A percentile compares a stretch with the other conserved stretches of the same genome.
Conservation (phyloP, 2,888 invertebrate genomes). For the Exocentrus adspersus region DNA sequence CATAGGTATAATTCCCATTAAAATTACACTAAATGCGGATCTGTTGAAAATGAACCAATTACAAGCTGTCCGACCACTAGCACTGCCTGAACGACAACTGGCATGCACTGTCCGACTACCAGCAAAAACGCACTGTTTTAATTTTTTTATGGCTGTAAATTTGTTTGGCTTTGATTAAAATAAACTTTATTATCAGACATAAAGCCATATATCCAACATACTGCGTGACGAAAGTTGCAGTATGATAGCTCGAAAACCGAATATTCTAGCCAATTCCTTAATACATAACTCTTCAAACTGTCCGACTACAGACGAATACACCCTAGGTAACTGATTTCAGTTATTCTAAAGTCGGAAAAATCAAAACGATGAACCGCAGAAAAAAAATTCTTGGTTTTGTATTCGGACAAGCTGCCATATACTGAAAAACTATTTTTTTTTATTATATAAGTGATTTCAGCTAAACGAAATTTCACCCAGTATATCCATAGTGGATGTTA, state of each 20-base stretch:
- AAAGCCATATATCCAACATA: neutral
- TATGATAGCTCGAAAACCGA: neutral
- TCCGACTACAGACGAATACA: neutral
- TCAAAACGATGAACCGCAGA: no score
- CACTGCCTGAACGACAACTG: constrained; percentile 2
- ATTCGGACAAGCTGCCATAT: no score
- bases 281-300: neutral
- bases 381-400: no score
- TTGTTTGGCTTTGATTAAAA: constrained; percentile 4
- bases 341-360: no score
- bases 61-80: constrained; percentile 12
- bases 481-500: no score
- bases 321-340: no score
- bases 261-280: neutral
- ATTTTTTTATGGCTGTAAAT: neutral
- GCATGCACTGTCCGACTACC: neutral
- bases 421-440: no score
- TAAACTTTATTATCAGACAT: neutral
- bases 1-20: neutral
- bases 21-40: constrained; percentile 1
- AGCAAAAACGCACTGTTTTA: constrained; percentile 8
- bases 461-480: no score
- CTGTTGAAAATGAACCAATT: neutral
- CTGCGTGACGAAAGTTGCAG: neutral
- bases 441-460: no score